phyloP scores from a whole-genome alignment of 1,140 invertebrate species.

The Microplitis demolitor region DNA sequence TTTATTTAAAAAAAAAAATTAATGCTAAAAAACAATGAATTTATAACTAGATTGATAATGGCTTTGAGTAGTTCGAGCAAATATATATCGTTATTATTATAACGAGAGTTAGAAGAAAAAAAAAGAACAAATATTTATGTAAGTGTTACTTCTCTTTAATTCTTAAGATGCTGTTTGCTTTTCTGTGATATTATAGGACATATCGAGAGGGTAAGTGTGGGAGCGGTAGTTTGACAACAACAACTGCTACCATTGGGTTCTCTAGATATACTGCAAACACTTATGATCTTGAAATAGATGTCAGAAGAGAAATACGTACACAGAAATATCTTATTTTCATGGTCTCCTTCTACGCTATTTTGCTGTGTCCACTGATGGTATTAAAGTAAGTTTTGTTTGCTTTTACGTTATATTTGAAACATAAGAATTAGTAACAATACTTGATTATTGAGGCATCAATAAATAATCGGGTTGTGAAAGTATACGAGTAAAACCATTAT shows the following conservation, averaged over 20 bases:
- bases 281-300: slow-evolving; percentile 68
- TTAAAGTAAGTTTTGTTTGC: slow-evolving; percentile 56
- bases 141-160: not conserved
- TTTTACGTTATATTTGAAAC: too few relatives aligned
- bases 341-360: slow-evolving; percentile 69
- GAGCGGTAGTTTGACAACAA: slow-evolving; percentile 21
- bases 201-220: slow-evolving; percentile 17
- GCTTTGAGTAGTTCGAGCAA: too few relatives aligned
- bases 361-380: slow-evolving; percentile 72
- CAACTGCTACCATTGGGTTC: slow-evolving; percentile 25
- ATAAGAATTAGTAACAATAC: too few relatives aligned
- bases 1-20: too few relatives aligned
- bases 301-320: slow-evolving; percentile 68
- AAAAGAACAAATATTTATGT: too few relatives aligned
- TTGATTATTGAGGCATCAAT: too few relatives aligned
- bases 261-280: slow-evolving; percentile 50
- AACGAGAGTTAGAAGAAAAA: too few relatives aligned
- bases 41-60: too few relatives aligned
- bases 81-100: too few relatives aligned
- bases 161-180: not conserved
- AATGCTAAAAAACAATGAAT: too few relatives aligned
- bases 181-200: slow-evolving; percentile 13
- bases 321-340: slow-evolving; percentile 72
- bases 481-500: too few relatives aligned
- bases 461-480: too few relatives aligned